Evolutionary conservation across 2,797 vertebrate genomes (phyloP), one percentile per base, ranked within the genome.

Genomic region (Austrolebias charrua): DNA sequence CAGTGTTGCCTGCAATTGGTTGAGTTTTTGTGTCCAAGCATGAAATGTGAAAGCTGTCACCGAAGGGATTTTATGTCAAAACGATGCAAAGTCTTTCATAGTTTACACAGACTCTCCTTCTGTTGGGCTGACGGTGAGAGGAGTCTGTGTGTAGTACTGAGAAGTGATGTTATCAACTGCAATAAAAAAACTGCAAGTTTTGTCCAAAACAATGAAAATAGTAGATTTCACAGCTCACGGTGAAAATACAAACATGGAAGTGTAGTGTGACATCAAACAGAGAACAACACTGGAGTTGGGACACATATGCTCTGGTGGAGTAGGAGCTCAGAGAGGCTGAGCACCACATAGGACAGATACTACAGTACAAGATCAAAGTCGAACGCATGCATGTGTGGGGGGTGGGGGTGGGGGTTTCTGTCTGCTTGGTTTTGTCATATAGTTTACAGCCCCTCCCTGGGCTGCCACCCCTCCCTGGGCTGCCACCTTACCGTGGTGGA

Each of bases 281-380:
- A 29, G n/a, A 31, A 49, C 31, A 45, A 56, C 55, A 75, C 2
- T 56, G 50, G 68, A 60, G 68, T 61, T 55, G 69, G 46, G 69
- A 75, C 72, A 66, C 82, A 85, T 80, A 71, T 80, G 83, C 68
- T 80, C 33, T 51, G 51, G 19, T 81, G 64, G 63, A 74, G 68
- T 66, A 45, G 15, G 66, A 72, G 56, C 72, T 63, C 28, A 13
- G 57, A 55, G 65, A 63, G 64, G 60, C 69, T 69, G 68, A 66
- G 55, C 45, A 66, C 71, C 85, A 82, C 71, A 76, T 79, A 82
- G 77, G 69, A 76, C 70, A 77, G 78, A 83, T 73, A 78, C 64
- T 28, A 68, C 66, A 54, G 57, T 55, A 63, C 53, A 47, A 69
- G 66, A 89, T 90, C 87, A 86, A 88, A 88, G 80, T 45, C 43